These are phyloP conservation scores for Phlogophora meticulosa DNA, from an alignment of 2,888 invertebrate genomes.

Conservation along the genomic window DNA sequence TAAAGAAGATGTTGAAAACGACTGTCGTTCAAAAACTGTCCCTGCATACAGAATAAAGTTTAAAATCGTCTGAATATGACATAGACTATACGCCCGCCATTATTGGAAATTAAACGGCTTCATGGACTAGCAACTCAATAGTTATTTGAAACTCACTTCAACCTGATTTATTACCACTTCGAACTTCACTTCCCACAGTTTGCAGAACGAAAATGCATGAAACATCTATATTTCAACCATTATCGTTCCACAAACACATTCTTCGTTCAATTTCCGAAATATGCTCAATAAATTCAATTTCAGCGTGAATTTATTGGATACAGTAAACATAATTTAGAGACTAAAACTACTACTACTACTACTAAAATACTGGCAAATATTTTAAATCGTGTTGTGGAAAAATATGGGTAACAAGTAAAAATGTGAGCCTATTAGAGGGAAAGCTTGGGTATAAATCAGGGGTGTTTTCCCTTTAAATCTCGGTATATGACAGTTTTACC, in stretches of 20 bases:
- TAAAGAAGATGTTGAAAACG: too few relatives aligned
- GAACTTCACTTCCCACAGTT: not conserved
- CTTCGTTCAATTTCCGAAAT: slow-evolving; percentile 38
- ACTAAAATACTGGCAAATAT: slow-evolving; percentile 39
- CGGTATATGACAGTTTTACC: slow-evolving; percentile 20
- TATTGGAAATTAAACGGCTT: not conserved
- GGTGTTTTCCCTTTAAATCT: slow-evolving; percentile 44
- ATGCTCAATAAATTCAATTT: slow-evolving; percentile 54
- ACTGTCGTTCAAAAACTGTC: too few relatives aligned
- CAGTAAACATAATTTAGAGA: slow-evolving; percentile 32
- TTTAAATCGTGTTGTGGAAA: slow-evolving; percentile 27
- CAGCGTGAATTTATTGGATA: slow-evolving; percentile 44
- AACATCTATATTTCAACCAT: slow-evolving; percentile 15
- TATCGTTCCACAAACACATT: slow-evolving; percentile 37
- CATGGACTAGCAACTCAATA: not conserved
- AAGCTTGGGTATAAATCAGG: slow-evolving; percentile 30
- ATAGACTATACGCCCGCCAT: not conserved
- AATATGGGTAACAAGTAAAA: slow-evolving; percentile 33
- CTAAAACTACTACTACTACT: too few relatives aligned
- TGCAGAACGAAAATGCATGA: slow-evolving; percentile 1
- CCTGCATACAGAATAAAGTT: too few relatives aligned
- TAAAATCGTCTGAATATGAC: not conserved
- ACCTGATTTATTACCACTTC: not conserved
- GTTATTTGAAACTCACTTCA: not conserved
- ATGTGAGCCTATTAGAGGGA: slow-evolving; percentile 35